These are phyloP conservation scores for Embidobia sp. DNA, from an alignment of 2,888 invertebrate genomes.

Conservation along the genomic window DNA sequence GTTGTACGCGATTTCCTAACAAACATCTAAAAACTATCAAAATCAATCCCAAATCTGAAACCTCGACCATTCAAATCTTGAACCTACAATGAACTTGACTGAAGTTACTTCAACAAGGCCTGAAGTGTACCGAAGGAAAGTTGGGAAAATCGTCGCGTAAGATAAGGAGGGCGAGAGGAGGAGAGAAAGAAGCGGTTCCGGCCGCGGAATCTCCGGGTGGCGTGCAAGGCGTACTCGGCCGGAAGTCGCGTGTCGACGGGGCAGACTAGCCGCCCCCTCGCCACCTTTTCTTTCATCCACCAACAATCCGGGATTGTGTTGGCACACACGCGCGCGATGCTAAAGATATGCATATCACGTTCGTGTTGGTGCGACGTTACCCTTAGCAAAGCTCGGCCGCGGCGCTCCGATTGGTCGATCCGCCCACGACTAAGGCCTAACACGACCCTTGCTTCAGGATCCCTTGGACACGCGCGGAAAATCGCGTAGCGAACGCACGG, in stretches of 20 bases:
- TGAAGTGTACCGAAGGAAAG: slow-evolving; percentile 12
- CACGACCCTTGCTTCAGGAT: slow-evolving; percentile 72
- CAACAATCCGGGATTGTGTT: slow-evolving; percentile 40
- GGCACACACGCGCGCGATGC: slow-evolving; percentile 34
- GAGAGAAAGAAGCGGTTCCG: slow-evolving; percentile 22
- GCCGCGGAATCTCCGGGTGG: slow-evolving; percentile 69
- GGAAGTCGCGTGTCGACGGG: slow-evolving; percentile 81
- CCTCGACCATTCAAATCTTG: background rate
- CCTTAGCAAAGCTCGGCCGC: slow-evolving; percentile 73
- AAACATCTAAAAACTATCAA: too few species aligned
- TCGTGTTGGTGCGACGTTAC: slow-evolving; percentile 69
- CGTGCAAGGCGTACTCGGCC: slow-evolving; percentile 75
- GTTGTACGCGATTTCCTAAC: too few species aligned
- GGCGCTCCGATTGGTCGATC: slow-evolving; percentile 77
- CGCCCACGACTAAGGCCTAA: slow-evolving; percentile 70
- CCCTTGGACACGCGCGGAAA: slow-evolving; percentile 76
- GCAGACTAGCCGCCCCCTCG: slow-evolving; percentile 64
- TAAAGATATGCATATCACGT: slow-evolving; percentile 55
- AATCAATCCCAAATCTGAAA: slow-evolving; percentile 2
- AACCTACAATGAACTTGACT: slow-evolving; percentile 51
- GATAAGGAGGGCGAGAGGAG: background rate
- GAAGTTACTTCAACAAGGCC: slow-evolving; percentile 42
- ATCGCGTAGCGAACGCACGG: slow-evolving; percentile 71
- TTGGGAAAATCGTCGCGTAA: slow-evolving; percentile 38
- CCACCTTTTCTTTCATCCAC: slow-evolving; percentile 62